phyloP scores from a whole-genome alignment of 2,888 invertebrate genomes.

The Nemapogon koenigi region DNA sequence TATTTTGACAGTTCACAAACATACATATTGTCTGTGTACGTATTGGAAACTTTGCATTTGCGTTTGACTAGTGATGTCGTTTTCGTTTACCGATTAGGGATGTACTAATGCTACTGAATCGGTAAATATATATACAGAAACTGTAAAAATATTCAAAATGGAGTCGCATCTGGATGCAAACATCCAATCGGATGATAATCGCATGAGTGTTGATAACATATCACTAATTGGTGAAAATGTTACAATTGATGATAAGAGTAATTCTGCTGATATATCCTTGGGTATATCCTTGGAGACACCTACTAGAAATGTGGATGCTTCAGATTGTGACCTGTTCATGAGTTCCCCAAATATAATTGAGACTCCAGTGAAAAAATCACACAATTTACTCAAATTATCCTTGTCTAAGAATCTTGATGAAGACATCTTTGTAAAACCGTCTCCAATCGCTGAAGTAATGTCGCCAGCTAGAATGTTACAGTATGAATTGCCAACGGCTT shows the following conservation, averaged over 20 bases:
- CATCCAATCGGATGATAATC: background rate
- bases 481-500: conserved; percentile 38
- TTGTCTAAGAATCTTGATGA: conserved; percentile 33
- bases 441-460: conserved; percentile 43
- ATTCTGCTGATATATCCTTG: conserved; percentile 26
- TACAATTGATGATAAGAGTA: conserved; percentile 33
- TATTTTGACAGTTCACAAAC: no score
- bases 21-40: no score
- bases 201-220: conserved; percentile 43
- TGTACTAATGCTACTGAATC: no score
- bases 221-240: conserved; percentile 49
- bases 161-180: no score
- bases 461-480: conserved; percentile 55
- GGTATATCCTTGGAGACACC: background rate
- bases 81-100: no score
- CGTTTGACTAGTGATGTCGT: no score
- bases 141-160: no score
- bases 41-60: no score
- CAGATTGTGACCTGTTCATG: conserved; percentile 18
- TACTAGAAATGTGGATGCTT: conserved; percentile 19
- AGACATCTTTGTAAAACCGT: conserved; percentile 44
- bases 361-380: conserved; percentile 25
- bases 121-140: no score
- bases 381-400: conserved; percentile 34
- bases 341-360: conserved; percentile 26